phyloP scores from a whole-genome alignment of 2,888 invertebrate species.

The Folsomia manolachei region DNA sequence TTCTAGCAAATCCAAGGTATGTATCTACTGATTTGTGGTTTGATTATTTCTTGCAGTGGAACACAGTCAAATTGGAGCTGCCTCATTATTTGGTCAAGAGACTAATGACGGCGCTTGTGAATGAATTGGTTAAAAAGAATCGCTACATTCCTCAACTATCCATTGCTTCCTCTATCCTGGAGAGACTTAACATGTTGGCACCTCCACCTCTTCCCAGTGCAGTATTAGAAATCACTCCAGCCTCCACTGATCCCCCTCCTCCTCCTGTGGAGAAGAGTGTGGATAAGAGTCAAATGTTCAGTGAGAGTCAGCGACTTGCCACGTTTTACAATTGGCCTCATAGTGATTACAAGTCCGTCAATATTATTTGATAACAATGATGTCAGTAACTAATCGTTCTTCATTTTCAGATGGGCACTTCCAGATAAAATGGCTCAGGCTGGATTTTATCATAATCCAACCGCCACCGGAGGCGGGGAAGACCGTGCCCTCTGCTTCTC shows the following conservation, averaged over 20 bases:
- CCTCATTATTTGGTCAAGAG: slow-evolving; percentile 74
- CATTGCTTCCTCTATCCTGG: slow-evolving; percentile 83
- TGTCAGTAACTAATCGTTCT: background rate
- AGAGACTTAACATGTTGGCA: slow-evolving; percentile 76
- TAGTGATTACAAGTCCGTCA: slow-evolving; percentile 84
- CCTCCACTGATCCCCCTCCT: background rate
- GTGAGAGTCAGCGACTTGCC: slow-evolving; percentile 83
- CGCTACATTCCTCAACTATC: slow-evolving; percentile 80
- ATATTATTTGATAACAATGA: background rate
- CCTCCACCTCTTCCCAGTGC: slow-evolving; percentile 57
- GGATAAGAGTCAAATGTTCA: slow-evolving; percentile 69
- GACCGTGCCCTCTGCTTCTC: slow-evolving; percentile 96
- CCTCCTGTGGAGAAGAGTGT: no score
- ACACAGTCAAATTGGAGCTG: slow-evolving; percentile 78
- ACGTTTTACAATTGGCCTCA: slow-evolving; percentile 95
- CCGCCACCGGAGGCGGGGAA: slow-evolving; percentile 81
- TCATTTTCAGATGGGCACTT: slow-evolving; percentile 93
- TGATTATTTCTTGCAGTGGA: slow-evolving; percentile 70
- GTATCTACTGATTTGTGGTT: slow-evolving; percentile 5
- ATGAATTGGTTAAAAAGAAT: slow-evolving; percentile 77
- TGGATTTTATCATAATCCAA: slow-evolving; percentile 93
- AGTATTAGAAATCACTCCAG: slow-evolving; percentile 56
- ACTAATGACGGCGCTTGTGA: slow-evolving; percentile 74
- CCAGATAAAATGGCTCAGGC: slow-evolving; percentile 96
- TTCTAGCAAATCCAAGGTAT: background rate